Evolutionary conservation across 2,113 vertebrate species (phyloP).

Genomic region (Bubo bubo): DNA sequence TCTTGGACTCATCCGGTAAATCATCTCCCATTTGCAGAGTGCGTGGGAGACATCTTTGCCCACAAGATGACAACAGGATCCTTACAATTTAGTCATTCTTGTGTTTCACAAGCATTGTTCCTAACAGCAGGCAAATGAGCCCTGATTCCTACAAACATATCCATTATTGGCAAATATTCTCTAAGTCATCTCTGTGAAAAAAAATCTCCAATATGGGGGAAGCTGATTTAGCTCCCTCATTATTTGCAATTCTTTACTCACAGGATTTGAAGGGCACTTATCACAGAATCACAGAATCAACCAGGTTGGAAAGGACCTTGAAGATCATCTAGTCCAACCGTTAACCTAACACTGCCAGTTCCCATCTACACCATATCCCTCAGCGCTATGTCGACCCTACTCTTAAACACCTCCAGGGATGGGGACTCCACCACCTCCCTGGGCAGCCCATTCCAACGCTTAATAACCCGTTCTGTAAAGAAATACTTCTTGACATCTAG

Average conservation of each 20-base stretch:
- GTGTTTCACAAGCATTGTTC: not conserved
- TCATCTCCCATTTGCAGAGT: not conserved
- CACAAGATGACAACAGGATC: not conserved
- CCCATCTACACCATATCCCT: too few species aligned
- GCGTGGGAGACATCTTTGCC: not conserved
- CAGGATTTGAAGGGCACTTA: not conserved
- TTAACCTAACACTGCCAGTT: too few species aligned
- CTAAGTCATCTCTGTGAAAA: not conserved
- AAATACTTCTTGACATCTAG: too few species aligned
- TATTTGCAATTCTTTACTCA: not conserved
- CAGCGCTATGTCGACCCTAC: too few species aligned
- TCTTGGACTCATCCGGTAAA: not conserved
- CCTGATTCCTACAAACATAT: not conserved
- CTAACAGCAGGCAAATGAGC: not conserved
- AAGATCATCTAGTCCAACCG: too few species aligned
- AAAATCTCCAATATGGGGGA: not conserved
- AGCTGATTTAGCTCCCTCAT: not conserved
- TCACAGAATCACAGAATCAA: too few species aligned
- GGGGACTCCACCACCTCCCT: too few species aligned
- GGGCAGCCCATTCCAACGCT: too few species aligned
- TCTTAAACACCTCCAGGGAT: too few species aligned
- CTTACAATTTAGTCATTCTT: not conserved
- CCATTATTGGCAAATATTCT: not conserved
- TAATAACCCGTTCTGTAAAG: too few species aligned
- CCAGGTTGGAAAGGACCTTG: too few species aligned